Evolutionary conservation across 2,113 vertebrate species (phyloP), one percentile per base, ranked within the genome.

Genomic region (Toxotes jaculatrix): DNA sequence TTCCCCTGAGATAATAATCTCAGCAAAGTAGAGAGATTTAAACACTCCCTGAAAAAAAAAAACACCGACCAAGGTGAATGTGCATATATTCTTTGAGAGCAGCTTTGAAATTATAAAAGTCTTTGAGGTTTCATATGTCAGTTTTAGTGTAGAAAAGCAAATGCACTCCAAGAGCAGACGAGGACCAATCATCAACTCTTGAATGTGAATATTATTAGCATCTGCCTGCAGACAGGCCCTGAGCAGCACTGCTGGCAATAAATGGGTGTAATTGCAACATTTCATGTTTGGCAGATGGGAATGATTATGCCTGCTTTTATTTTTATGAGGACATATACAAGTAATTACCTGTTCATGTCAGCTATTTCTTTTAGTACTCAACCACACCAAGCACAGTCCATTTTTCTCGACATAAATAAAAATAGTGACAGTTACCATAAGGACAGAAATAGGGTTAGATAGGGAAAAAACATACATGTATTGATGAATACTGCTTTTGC

Each of bases 321-420:
- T 85, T 86, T 86, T 69, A 89, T 3, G 67, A 75, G 70, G 36
- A 90, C 62, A 49, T 80, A 75, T 56, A 77, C 38, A 66, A 82
- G 67, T 81, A 74, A 86, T 86, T 56, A 77, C 45, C 73, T 31
- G 5, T 36, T 86, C 75, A 73, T 82, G 78, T 72, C 3, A 3
- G 34, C 42, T 60, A 57, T 68, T 87, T 51, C 60, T 73, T 83
- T 88, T 57, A 73, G 53, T 32, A 42, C 68, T 75, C 53, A 62
- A 60, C 34, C 43, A 45, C 27, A 40, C 27, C 4, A 40, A 31
- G 38, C 63, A 66, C 21, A 74, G n/a, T 49, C 31, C 49, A 56
- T 5, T 74, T 27, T 60, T 60, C 13, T 49, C n/a, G 0, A 19
- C 27, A 59, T 40, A 36, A 57, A 38, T 73, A 12, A n/a, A 74